phyloP scores from a whole-genome alignment of 2,113 vertebrate genomes.

The Menura novaehollandiae region DNA sequence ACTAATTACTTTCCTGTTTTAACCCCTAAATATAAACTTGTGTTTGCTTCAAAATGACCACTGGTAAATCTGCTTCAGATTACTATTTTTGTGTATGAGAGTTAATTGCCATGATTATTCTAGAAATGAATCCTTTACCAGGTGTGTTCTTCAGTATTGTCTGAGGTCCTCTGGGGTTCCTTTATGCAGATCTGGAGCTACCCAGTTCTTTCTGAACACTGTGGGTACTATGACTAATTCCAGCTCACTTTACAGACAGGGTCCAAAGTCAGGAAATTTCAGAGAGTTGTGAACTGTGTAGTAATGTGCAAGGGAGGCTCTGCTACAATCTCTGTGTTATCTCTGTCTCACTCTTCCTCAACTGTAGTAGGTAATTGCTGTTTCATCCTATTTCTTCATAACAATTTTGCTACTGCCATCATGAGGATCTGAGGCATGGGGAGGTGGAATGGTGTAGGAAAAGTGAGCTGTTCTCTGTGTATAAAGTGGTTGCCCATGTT shows the following conservation, averaged over 20 bases:
- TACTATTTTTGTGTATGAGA: neutral
- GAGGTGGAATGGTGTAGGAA: neutral
- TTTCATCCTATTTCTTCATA: neutral
- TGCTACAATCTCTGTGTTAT: neutral
- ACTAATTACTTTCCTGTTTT: neutral
- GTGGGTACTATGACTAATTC: neutral
- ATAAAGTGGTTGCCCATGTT: neutral
- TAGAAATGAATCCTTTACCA: neutral
- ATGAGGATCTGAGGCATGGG: neutral
- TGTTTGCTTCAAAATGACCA: neutral
- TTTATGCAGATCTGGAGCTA: neutral
- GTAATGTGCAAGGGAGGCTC: neutral
- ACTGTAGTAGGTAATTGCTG: neutral
- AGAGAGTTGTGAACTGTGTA: neutral
- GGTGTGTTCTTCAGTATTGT: neutral
- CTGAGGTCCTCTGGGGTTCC: neutral
- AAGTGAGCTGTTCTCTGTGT: neutral
- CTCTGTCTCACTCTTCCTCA: neutral
- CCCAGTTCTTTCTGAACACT: neutral
- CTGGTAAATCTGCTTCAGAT: neutral
- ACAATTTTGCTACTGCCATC: neutral
- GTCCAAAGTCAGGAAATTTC: accelerated
- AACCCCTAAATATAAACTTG: neutral
- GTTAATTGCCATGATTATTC: neutral
- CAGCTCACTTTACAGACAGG: neutral